Base-by-base conservation (phyloP, 2,113 vertebrate species). In the Pseudorasbora parva region DNA sequence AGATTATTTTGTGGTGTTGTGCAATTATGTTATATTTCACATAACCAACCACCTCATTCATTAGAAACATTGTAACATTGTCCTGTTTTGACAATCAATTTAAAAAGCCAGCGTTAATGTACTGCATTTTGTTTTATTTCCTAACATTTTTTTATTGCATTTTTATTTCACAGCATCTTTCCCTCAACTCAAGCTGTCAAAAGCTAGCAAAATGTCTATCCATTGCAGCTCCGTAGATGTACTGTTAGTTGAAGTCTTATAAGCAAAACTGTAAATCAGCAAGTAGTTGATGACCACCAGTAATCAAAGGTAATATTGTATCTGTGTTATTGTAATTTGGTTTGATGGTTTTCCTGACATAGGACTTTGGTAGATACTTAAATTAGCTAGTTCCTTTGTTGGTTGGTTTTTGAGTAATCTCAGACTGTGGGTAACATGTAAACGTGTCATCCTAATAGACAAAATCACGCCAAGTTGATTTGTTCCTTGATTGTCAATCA, bases 81-180 rank as follows among this genome's bases (percentile, higher is more conserved):
- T 78, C 87, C 75, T 88, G 66, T 89, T 89, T 74, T 80, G 90
- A 91, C 89, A 88, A 90, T 93, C 86, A 74, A 89, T 85, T 87
- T 74, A 59, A 64, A 45, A 88, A 82, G 87, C 59, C 62, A 73
- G 45, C 33, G 41, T 81, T 54, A 56, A 66, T 27, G 37, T 23
- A 84, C 9, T 25, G 25, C n/a, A 57, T 45, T 25, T 21, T 15
- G 8, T 33, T 51, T 47, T 30, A 8, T 23, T 33, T 71, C 1
- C 25, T 15, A 27, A 78, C 0, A 21, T 8, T 7, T 54, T 17
- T 54, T 54, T 33, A 47, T 30, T 1, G 17, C 8, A 49, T 71
- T 23, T 69, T 14, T n/a, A 17, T 56, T 47, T 62, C 51, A 43
- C 27, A 17, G 56, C 12, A 19, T 64, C 49, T 37, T 54, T 30